phyloP scores from a whole-genome alignment of 2,888 invertebrate genomes.

The Caenorhabditis sp. region DNA sequence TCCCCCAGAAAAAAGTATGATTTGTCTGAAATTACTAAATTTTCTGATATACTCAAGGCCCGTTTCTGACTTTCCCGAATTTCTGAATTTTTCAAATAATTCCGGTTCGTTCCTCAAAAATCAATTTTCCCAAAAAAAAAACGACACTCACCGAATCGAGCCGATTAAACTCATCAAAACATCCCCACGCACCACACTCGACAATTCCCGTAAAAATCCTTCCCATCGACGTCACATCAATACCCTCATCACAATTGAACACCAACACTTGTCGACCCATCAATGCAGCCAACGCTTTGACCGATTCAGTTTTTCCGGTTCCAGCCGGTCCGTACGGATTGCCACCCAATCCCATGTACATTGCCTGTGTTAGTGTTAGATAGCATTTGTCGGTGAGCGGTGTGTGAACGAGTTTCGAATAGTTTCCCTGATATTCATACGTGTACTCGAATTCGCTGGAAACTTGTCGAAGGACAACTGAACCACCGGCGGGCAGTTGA shows the following conservation, averaged over 20 bases:
- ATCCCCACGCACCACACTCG: conserved; percentile 91
- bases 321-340: conserved; percentile 99
- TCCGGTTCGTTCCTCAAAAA: too few species aligned
- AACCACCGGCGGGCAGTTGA: conserved; percentile 47
- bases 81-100: background rate
- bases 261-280: conserved; percentile 87
- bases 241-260: conserved; percentile 97
- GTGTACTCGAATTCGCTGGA: conserved; percentile 93
- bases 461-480: conserved; percentile 84
- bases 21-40: background rate
- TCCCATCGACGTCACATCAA: conserved; percentile 91
- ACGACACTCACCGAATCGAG: conserved; percentile 76
- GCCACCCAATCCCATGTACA: conserved; percentile 93
- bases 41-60: too few species aligned
- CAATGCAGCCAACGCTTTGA: conserved; percentile 85
- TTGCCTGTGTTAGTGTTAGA: conserved; percentile 91
- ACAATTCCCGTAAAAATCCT: conserved; percentile 91
- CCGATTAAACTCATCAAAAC: conserved; percentile 98
- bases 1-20: background rate
- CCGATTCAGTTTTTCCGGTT: conserved; percentile 97
- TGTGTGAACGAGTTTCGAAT: conserved; percentile 91
- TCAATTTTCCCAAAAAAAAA: too few species aligned
- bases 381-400: conserved; percentile 96
- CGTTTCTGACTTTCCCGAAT: background rate
- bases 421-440: conserved; percentile 97